Conservation (phyloP, 2,113 vertebrate genomes). For the Rhombomys opimus region DNA sequence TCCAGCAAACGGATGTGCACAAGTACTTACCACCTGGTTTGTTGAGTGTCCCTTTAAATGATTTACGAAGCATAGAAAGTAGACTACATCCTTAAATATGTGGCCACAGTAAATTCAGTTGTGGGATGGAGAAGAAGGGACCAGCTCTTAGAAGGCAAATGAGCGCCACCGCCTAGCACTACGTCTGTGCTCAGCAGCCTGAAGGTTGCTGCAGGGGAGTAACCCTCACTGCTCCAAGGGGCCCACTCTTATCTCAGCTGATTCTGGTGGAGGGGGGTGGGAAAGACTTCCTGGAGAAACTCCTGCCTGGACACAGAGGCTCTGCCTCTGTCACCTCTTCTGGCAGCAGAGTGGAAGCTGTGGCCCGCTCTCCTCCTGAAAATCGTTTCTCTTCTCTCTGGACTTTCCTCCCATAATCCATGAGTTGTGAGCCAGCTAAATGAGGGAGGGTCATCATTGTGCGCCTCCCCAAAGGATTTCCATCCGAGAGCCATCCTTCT, state of each 20-base stretch:
- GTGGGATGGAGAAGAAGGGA: neutral
- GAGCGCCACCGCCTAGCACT: neutral
- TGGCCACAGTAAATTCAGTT: neutral
- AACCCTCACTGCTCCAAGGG: neutral
- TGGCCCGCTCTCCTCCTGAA: neutral
- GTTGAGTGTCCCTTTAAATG: neutral
- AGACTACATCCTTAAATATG: neutral
- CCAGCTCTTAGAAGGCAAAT: neutral
- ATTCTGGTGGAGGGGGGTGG: neutral
- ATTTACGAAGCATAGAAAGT: neutral
- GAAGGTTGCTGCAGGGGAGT: neutral
- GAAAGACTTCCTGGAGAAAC: conserved; percentile 21
- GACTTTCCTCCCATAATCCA: neutral
- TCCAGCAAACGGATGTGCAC: neutral
- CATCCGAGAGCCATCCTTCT: neutral
- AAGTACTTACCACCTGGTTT: neutral
- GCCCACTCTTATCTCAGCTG: neutral
- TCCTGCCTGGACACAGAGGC: neutral
- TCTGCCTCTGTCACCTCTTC: neutral
- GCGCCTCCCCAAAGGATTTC: neutral
- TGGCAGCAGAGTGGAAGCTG: neutral
- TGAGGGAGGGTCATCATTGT: neutral
- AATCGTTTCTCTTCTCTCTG: neutral
- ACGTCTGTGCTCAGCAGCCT: neutral
- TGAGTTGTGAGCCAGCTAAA: neutral